These are phyloP conservation scores for Pachliopta kotzebuea DNA, from an alignment of 2,888 invertebrate species.

Conservation along the genomic window DNA sequence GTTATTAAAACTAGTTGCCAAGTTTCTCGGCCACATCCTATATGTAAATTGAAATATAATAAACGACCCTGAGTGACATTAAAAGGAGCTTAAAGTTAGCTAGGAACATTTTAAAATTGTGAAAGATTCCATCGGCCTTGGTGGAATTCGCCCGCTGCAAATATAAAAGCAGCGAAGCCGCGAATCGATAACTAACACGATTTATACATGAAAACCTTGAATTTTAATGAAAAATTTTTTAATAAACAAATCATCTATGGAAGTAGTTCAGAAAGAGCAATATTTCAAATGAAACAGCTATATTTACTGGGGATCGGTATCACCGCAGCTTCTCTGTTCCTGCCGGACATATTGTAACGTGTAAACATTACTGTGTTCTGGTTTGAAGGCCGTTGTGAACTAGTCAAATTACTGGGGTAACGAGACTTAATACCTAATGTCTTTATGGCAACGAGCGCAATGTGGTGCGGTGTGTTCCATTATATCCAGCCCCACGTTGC, in stretches of 20 bases:
- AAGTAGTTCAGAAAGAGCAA: too few relatives aligned
- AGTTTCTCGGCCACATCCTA: neutral
- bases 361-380: too few relatives aligned
- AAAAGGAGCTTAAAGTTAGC: neutral
- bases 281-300: too few relatives aligned
- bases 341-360: too few relatives aligned
- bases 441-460: too few relatives aligned
- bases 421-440: too few relatives aligned
- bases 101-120: neutral
- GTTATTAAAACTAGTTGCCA: neutral
- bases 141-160: neutral
- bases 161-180: slow-evolving; percentile 1
- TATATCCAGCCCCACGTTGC: too few relatives aligned
- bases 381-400: too few relatives aligned
- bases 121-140: slow-evolving; percentile 3
- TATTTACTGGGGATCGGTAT: too few relatives aligned
- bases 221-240: neutral
- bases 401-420: too few relatives aligned
- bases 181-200: slow-evolving; percentile 1
- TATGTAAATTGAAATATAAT: neutral
- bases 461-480: too few relatives aligned
- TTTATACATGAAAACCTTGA: neutral
- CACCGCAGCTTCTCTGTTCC: too few relatives aligned
- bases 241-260: neutral
- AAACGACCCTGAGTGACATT: neutral